Base-by-base conservation (phyloP, 2,888 invertebrate genomes). In the Empis livida region DNA sequence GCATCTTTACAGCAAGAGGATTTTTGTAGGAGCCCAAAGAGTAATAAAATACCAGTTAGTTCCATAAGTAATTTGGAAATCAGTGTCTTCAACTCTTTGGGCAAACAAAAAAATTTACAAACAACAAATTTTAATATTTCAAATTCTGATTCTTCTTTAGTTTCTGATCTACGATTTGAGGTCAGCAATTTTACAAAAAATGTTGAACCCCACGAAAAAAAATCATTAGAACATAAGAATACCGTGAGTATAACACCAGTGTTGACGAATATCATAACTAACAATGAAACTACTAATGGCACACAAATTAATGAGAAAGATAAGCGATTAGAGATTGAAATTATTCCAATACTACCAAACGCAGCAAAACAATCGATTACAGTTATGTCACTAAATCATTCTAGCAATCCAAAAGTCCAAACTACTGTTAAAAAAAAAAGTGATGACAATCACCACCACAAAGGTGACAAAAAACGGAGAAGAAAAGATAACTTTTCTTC, bases 261-360 rank as follows among this genome's bases (percentile, higher is more conserved):
- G 41, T 13, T 50, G 10, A 17, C 51, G 37, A 45, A 42, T 31
- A 42, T 51, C 48, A 10, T 46, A 14, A 39, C 47, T 17, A 13
- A 43, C 8, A 13, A 40, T 16, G 49, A 27, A 9, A 16, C 42
- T 10, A 14, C 35, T 27, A 41, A 41, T 41, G 23, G 32, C 9
- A 8, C 3, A 32, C 32, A 13, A 13, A 32, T 13, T 32, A 32
- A 39, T 17, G 13, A 13, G 14, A 40, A 3, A 30, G 84, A 84
- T 55, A 73, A 82, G 48, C 71, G 85, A 27, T 81, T 84, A 1
- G 85, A 84, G 3, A 88, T 91, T 51, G 91, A 92, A 68, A 87
- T 91, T 43, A 87, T 91, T 57, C 89, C 91, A 0, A 78, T 87
- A 50, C 73, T 80, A 3, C 73, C 82, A 13, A 23, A 11, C 58